Evolutionary conservation across 1,140 invertebrate species (phyloP), one percentile per base, ranked within the genome.

Genomic region (Caenorhabditis tropicalis): DNA sequence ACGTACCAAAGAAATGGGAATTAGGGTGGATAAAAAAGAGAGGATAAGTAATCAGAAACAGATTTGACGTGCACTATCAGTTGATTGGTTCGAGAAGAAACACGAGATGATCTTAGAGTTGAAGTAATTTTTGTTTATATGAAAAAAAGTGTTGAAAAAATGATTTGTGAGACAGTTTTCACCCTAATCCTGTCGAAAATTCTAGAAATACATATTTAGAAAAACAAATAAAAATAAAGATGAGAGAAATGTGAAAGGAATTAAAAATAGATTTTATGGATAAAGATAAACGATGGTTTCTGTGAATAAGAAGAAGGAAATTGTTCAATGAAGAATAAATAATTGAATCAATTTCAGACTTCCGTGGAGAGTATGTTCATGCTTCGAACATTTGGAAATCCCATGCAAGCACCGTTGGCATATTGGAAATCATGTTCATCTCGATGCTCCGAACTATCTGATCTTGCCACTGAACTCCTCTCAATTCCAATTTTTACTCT

Each of bases 381-480:
- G 56, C 24, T 51, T 0, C 33, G 82, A 49, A 49, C 82, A 16
- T 82, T 82, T 33, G 82, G 82, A 31, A 51, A 82, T 51, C 82
- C 82, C 7, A 65, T 82, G 36, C 83, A 85, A 29, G 48, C 85
- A 2, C 87, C 86, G 6, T 80, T 88, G 16, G 53, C 58, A 19
- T 88, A 83, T 80, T 88, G 88, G 88, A 83, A 89, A 56, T 51
- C 49, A 5, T 51, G 46, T 33, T 81, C 49, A 12, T 81, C 49
- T 16, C 31, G 46, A 21, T 81, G 79, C 46, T 82, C 53, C 27
- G 87, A 86, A 58, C 65, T 88, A 19, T 85, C 89, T 10, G 88
- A 88, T 6, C 79, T 89, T 24, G 88, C 88, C 70, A 82, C 49
- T 33, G 88, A 89, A 58, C 85, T 88, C 29, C 79, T 89, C 36